Base-by-base conservation (phyloP, 2,113 vertebrate species). In the Heptranchias perlo region DNA sequence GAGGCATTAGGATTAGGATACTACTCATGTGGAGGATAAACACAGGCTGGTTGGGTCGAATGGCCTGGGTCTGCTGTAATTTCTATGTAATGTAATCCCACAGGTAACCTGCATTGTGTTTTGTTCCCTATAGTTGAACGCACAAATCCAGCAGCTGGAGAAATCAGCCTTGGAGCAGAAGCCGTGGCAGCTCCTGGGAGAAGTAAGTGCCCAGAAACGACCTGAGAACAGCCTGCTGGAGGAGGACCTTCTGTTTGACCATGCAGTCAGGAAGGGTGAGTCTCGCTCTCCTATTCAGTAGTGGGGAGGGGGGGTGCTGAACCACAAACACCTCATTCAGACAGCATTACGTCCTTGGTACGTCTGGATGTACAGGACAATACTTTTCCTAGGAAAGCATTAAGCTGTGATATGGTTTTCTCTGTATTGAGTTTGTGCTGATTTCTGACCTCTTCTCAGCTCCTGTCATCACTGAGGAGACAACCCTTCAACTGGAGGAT, bases 171-270 rank as follows among this genome's bases (percentile, higher is more conserved):
- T 99, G 96, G 97, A 97, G n/a, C 97, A 98, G 96, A 99, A 99
- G 96, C 98, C 99, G 0, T 99, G 99, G 99, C 99, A 99, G 97
- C 97, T 99, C 52, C 98, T 97, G 0, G 99, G 99, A 96, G 99
- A 99, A 97, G 98, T 98, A 96, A 98, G 98, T 0, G 98, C 98
- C 0, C 98, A 99, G 95, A 98, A 98, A 16, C 98, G 99, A 3
- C 99, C 99, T 0, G 99, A 99, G 96, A 99, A 99, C 98, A 99
- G 99, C 97, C 98, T 99, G 96, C 96, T 99, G 93, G 99, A 99
- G 96, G 99, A 99, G 97, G 98, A 98, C 0, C 96, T 99, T 0
- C 97, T 98, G 21, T 99, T 99, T 95, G 99, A 99, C 96, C 98
- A 99, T 0, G 97, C 98, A 0, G 98, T 98, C 23, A 98, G 98